A percentile compares a stretch with the other conserved stretches of the same genome.
Evolutionary conservation across 2,888 invertebrate species (phyloP).

Genomic region (Anodontia alba): DNA sequence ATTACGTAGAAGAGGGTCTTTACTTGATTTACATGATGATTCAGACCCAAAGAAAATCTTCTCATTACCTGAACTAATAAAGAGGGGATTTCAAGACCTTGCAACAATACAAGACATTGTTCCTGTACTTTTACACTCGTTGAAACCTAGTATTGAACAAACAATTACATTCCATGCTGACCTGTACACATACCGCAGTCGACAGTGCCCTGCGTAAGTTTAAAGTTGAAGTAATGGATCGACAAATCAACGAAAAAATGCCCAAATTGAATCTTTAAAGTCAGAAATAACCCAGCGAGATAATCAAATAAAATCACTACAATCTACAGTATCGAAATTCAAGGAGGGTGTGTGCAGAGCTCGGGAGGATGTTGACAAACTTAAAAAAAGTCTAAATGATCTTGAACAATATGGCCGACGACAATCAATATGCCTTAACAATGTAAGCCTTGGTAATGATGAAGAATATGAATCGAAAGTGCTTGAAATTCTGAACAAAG

Average conservation of each 20-base stretch:
- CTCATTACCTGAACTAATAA: not conserved
- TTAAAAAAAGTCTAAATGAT: not conserved
- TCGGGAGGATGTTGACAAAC: not conserved
- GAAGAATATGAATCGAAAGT: not conserved
- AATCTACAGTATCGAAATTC: no score
- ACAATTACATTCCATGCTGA: not conserved
- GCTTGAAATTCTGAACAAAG: not conserved
- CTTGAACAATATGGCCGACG: not conserved
- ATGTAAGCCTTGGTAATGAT: not conserved
- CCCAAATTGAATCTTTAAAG: not conserved
- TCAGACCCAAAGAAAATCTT: not conserved
- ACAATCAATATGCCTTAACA: not conserved
- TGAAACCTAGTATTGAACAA: not conserved
- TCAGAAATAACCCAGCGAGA: not conserved
- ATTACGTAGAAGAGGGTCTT: not conserved
- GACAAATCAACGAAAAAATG: not conserved
- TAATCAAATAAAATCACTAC: not conserved
- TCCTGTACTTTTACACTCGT: not conserved
- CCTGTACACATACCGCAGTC: not conserved
- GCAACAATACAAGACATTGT: not conserved
- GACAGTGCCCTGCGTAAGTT: not conserved
- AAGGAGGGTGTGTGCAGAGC: no score
- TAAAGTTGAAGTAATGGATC: not conserved
- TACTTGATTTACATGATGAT: not conserved
- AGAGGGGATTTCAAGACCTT: not conserved